Evolutionary conservation across 2,797 vertebrate genomes (phyloP).

Genomic region (Periparus ater): DNA sequence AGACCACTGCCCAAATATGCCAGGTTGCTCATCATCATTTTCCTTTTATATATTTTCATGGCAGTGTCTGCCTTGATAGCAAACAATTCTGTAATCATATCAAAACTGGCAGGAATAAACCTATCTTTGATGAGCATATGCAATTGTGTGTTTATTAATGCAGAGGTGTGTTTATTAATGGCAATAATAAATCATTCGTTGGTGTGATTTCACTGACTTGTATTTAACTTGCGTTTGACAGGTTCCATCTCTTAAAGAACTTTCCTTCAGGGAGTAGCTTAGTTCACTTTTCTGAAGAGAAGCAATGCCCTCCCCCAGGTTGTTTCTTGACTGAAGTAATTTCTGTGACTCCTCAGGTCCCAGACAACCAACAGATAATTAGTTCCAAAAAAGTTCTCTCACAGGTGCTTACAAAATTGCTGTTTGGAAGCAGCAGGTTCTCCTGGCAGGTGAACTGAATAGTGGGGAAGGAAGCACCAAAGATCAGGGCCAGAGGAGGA

Average conservation of each 20-base stretch:
- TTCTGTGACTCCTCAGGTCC: slow-evolving; percentile 49
- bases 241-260: slow-evolving; percentile 30
- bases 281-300: slow-evolving; percentile 23
- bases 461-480: neutral
- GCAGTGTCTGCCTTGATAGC: neutral
- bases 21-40: neutral
- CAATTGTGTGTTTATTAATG: neutral
- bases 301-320: slow-evolving; percentile 32
- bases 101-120: neutral
- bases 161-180: neutral
- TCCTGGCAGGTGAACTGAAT: neutral
- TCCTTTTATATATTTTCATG: neutral
- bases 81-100: neutral
- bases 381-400: slow-evolving; percentile 59
- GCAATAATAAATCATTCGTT: neutral
- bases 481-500: neutral
- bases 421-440: slow-evolving; percentile 34
- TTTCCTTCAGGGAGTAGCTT: neutral
- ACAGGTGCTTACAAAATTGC: slow-evolving; percentile 33
- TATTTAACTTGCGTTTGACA: neutral
- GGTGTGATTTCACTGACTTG: neutral
- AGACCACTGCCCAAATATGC: neutral
- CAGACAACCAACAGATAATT: slow-evolving; percentile 60
- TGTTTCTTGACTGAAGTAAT: slow-evolving; percentile 54
- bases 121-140: neutral